Base-by-base conservation (phyloP, 2,888 invertebrate genomes). In the Meteorus colon region DNA sequence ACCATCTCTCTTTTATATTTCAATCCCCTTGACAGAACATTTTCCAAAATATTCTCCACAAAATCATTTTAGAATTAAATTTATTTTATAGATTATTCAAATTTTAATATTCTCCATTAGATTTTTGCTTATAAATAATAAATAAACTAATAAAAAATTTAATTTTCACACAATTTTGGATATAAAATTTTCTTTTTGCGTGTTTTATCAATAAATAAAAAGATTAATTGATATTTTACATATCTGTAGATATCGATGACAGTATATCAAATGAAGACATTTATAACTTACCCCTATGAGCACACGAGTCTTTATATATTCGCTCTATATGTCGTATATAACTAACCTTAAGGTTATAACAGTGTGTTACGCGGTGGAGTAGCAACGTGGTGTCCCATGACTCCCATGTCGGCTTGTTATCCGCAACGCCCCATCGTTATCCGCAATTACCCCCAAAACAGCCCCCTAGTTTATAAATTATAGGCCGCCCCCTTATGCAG, bases 321-420 rank as follows among this genome's bases (percentile, higher is more conserved):
- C 27, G 14, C 27, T 66, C 27, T 41, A 34, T 19, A 69, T 31
- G 19, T 63, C 45, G 45, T 63, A 72, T 72, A 77, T 76, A 66
- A 75, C 71, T 75, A 75, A 69, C 66, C 69, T 71, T 76, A 76
- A 79, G 78, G 75, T 80, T 77, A 70, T 67, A 65, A 51, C 59
- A 60, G 73, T 19, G 37, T 66, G 65, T 75, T 77, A 77, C 66
- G 31, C 16, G 74, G 45, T 71, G 74, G 55, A 55, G 76, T 37
- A 76, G 77, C 59, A 60, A 67, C 71, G 55, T 79, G 88, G 89
- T 89, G 88, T 89, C 88, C 84, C 85, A 86, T 89, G 86, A 87
- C 88, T 89, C 89, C 89, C 89, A 87, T 86, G 88, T 88, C 87
- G 88, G 88, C 89, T 89, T 86, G 89, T 89, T 89, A 89, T 88